These are phyloP conservation scores for Leiothrix lutea DNA, from an alignment of 2,113 vertebrate species.

Conservation along the genomic window DNA sequence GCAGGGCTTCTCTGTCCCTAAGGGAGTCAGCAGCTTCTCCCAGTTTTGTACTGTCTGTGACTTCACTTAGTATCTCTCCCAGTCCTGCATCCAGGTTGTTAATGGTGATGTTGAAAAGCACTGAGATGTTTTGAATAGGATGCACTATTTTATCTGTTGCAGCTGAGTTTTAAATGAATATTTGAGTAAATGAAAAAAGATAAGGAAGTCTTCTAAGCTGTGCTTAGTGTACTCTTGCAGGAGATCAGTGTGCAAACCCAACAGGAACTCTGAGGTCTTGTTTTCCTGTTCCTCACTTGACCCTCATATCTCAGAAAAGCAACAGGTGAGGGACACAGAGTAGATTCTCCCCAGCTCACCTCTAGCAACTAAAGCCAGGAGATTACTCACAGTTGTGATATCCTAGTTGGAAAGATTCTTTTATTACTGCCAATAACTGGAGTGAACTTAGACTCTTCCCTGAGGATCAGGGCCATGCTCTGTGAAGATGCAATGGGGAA, in stretches of 20 bases:
- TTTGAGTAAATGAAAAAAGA: background rate
- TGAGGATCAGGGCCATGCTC: background rate
- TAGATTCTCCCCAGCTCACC: background rate
- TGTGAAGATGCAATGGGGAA: fast-evolving
- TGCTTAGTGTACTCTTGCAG: background rate
- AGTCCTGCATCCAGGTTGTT: fast-evolving
- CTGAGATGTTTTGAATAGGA: background rate
- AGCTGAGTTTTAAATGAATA: background rate
- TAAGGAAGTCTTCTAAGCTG: background rate
- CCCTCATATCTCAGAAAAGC: background rate
- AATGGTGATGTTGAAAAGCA: background rate
- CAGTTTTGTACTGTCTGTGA: background rate
- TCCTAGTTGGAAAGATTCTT: background rate
- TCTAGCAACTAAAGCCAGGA: background rate
- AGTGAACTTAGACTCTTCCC: background rate
- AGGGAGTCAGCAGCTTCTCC: background rate
- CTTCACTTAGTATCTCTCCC: background rate
- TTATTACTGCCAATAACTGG: background rate
- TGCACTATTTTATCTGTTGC: background rate
- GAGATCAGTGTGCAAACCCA: background rate
- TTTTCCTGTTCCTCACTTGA: background rate
- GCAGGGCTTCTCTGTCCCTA: background rate
- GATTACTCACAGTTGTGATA: background rate
- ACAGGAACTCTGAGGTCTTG: background rate
- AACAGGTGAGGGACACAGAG: background rate